Base-by-base conservation (phyloP, 1,140 invertebrate genomes). In the Amyelois transitella region DNA sequence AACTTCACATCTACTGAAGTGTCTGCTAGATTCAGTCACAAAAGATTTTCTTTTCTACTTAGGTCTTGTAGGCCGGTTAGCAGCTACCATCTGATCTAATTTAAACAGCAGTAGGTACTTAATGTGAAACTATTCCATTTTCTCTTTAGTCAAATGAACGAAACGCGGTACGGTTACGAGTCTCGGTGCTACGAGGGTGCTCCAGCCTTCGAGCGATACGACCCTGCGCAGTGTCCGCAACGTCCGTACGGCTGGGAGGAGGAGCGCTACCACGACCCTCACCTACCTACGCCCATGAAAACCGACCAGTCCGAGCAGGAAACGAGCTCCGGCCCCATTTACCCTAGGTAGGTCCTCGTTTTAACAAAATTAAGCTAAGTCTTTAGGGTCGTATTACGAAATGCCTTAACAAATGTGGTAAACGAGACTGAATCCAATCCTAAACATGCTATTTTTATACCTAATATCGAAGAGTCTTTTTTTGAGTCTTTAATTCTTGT, bases 151-250 rank as follows among this genome's bases (percentile, higher is more conserved):
- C 84, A 87, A 86, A 87, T 87, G 81, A 87, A 87, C 65, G 82
- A 87, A 44, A 61, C 81, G 22, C 74, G 84, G 38, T 87, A 87
- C 55, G 81, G 80, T 18, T 89, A 89, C 67, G 88, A 90, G 52
- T 82, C 89, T 8, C 74, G 92, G 48, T 90, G 90, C 24, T 92
- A 93, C 82, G 92, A 92, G 18, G 90, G 89, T 43, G 88, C 91
- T 0, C 89, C 92, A 0, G 92, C 92, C 0, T 95, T 95, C 78
- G 94, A 95, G 69, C 89, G 94, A 14, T 94, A 94, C 81, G 93
- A 94, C 66, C 89, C 91, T 18, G 80, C 78, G 48, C 81, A 84
- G 61, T 85, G 82, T 53, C 75, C 80, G 20, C 77, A 89, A 63
- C 73, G 81, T 53, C 79, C 88, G 45, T 88, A 88, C 81, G 80